phyloP scores from a whole-genome alignment of 2,888 invertebrate genomes.

The Allygus modestus region DNA sequence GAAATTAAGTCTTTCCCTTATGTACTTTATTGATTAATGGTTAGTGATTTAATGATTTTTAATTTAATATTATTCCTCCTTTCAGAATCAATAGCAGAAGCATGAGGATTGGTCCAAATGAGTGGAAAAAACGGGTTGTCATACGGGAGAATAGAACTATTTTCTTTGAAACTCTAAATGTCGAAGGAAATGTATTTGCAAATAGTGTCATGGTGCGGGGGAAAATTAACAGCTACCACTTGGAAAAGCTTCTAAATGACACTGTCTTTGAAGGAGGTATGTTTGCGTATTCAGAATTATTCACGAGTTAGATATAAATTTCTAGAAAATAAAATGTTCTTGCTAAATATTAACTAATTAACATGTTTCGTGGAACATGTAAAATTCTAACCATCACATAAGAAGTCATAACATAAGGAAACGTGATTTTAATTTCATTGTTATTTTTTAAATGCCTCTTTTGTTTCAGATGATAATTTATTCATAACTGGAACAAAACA shows the following conservation, averaged over 20 bases:
- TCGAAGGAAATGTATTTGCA: conserved; percentile 6
- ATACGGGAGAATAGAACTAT: neutral
- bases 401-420: too few relatives aligned
- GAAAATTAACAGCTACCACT: neutral
- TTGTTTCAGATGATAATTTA: neutral
- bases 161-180: neutral
- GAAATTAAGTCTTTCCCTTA: too few relatives aligned
- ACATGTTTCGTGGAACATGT: too few relatives aligned
- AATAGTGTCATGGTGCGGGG: conserved; percentile 1
- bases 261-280: conserved; percentile 33
- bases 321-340: too few relatives aligned
- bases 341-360: too few relatives aligned
- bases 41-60: too few relatives aligned
- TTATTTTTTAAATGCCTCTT: neutral
- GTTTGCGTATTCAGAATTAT: neutral
- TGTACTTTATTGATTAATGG: too few relatives aligned
- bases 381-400: too few relatives aligned
- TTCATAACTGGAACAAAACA: conserved; percentile 3
- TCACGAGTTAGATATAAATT: too few relatives aligned
- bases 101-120: neutral
- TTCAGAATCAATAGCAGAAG: conserved; percentile 14
- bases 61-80: neutral
- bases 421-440: too few relatives aligned
- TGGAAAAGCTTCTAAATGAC: conserved; percentile 30
- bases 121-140: neutral